phyloP scores from a whole-genome alignment of 2,888 invertebrate genomes.

The Philereme transversata region DNA sequence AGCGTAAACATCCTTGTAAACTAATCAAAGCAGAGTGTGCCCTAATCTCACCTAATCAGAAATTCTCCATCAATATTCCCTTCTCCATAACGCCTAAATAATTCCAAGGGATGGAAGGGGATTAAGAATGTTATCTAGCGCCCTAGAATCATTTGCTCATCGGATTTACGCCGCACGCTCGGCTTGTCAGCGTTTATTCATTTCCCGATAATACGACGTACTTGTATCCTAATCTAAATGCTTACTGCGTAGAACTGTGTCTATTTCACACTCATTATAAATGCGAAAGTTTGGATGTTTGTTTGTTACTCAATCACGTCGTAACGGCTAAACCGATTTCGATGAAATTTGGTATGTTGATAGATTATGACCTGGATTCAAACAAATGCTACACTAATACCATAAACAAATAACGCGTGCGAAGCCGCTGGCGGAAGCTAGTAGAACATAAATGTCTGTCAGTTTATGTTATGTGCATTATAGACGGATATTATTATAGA shows the following conservation, averaged over 20 bases:
- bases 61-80: conserved; percentile 28
- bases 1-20: background rate
- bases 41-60: conserved; percentile 19
- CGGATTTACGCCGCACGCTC: conserved; percentile 43
- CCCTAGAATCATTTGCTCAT: conserved; percentile 37
- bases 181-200: conserved; percentile 54
- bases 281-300: too few species aligned
- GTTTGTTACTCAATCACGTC: too few species aligned
- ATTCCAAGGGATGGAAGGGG: conserved; percentile 25
- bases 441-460: too few species aligned
- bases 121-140: conserved; percentile 50
- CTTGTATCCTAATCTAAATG: conserved; percentile 19
- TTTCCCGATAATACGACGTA: conserved; percentile 39
- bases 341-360: too few species aligned
- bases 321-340: too few species aligned
- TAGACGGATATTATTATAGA: too few species aligned
- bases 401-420: too few species aligned
- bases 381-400: too few species aligned
- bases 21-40: conserved; percentile 12
- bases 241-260: background rate
- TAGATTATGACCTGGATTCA: too few species aligned
- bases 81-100: conserved; percentile 26
- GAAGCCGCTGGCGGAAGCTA: too few species aligned
- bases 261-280: too few species aligned
- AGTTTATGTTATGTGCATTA: too few species aligned